These are phyloP conservation scores for Eupithecia subumbrata DNA, from an alignment of 2,888 invertebrate species.

Conservation along the genomic window DNA sequence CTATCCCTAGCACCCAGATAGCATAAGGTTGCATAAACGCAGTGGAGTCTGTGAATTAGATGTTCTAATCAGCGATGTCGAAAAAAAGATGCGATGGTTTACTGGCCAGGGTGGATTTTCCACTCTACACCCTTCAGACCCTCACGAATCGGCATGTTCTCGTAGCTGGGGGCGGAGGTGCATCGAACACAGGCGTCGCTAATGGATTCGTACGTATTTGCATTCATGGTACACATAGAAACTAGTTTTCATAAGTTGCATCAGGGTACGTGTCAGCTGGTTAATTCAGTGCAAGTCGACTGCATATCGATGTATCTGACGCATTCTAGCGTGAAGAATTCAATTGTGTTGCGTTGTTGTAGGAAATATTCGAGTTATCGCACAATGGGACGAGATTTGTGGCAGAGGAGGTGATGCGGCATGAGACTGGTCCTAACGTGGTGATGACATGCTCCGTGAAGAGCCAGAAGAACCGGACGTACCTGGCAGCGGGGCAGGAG, in stretches of 20 bases:
- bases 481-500: slow-evolving; percentile 95
- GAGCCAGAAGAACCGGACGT: slow-evolving; percentile 88
- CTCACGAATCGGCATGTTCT: slow-evolving; percentile 96
- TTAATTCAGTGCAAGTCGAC: slow-evolving; percentile 41
- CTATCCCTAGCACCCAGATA: slow-evolving; percentile 54
- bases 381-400: slow-evolving; percentile 92
- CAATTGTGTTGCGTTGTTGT: slow-evolving; percentile 53
- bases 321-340: slow-evolving; percentile 32
- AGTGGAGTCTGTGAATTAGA: slow-evolving; percentile 56
- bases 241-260: slow-evolving; percentile 33
- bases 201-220: slow-evolving; percentile 95
- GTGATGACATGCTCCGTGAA: slow-evolving; percentile 95
- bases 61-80: slow-evolving; percentile 73
- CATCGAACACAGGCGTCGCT: slow-evolving; percentile 97
- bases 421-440: slow-evolving; percentile 94
- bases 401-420: slow-evolving; percentile 94
- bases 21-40: slow-evolving; percentile 51
- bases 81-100: slow-evolving; percentile 87
- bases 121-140: slow-evolving; percentile 95
- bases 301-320: slow-evolving; percentile 28
- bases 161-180: slow-evolving; percentile 98
- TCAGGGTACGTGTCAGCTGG: slow-evolving; percentile 60
- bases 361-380: slow-evolving; percentile 97
- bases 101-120: slow-evolving; percentile 95
- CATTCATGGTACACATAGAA: slow-evolving; percentile 24